Conservation (phyloP, 2,113 vertebrate genomes). For the Capreolus pygargus region DNA sequence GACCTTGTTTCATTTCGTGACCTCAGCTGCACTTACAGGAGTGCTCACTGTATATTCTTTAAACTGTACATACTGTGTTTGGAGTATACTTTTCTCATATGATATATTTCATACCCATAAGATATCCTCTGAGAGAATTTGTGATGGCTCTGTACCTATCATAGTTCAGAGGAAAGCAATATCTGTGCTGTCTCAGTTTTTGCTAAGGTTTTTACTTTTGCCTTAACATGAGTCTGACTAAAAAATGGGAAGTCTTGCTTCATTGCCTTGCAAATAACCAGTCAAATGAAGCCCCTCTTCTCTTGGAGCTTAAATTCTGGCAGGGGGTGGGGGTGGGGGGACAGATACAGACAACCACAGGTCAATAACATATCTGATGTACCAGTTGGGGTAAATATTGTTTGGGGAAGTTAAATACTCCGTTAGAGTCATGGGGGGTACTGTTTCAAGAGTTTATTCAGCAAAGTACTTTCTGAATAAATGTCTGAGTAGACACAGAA, state of each 20-base stretch:
- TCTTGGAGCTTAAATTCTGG: not conserved
- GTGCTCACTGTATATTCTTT: not conserved
- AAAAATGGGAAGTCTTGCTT: no score
- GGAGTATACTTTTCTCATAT: not conserved
- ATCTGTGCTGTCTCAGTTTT: no score
- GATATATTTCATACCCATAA: not conserved
- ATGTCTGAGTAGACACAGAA: not conserved
- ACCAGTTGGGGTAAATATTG: not conserved
- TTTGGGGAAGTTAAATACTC: not conserved
- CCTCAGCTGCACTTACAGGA: not conserved
- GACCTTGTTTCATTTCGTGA: not conserved
- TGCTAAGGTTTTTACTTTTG: no score
- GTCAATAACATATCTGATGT: not conserved
- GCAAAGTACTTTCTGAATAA: not conserved
- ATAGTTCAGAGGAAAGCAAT: no score
- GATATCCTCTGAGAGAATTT: no score
- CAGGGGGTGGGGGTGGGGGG: no score
- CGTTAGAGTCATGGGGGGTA: not conserved
- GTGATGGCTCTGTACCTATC: no score
- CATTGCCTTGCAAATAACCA: not conserved
- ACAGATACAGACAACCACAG: not conserved
- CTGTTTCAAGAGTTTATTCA: not conserved
- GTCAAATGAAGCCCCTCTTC: not conserved
- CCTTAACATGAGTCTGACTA: no score
- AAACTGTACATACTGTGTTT: not conserved